Evolutionary conservation across 2,888 invertebrate species (phyloP), one percentile per base, ranked within the genome.

Genomic region (Molorchus minor): DNA sequence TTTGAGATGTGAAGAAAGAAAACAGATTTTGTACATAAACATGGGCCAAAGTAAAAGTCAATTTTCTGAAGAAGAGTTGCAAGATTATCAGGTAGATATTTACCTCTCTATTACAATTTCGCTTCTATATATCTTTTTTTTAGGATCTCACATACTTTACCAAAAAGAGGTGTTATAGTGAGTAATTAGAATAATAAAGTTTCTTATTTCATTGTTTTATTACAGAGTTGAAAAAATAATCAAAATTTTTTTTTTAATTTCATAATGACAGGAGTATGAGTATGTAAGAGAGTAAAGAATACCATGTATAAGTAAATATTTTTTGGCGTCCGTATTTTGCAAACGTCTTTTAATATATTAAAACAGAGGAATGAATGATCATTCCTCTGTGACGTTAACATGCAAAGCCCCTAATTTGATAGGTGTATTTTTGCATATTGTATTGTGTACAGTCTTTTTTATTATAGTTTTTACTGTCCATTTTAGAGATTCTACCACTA

Each of bases 131-230:
- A 45, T 57, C 58, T 58, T 46, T 64, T 61, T 58, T 85, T 45
- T 81, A 94, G 93, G 96, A 96, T 82, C 86, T 96, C 65, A 96
- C 95, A 13, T 96, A 94, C 81, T 96, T 96, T 78, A 93, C 93
- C 0, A 93, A 93, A 94, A 94, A 74, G 96, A 96, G 85, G 94
- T 96, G 44, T 81, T 96, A 62, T 89, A 90, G 94, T 94, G 83
- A 90, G 91, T 65, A 58, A 25, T 2, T 7, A 41, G 29, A 35
- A 8, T 15, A 43, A 20, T 25, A 25, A 4, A 25, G 8, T 25
- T 25, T 25, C 4, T 8, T 25, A 25, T 25, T 25, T 5, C 4
- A 25, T 25, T 4, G 25, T 2, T 38, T 16, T 20, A 8, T 88
- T 40, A 41, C 4, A 13, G 3, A 36, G 10, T 13, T 2, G 12